phyloP scores from a whole-genome alignment of 2,888 invertebrate species.

The Lepidocyrtoides sp. region DNA sequence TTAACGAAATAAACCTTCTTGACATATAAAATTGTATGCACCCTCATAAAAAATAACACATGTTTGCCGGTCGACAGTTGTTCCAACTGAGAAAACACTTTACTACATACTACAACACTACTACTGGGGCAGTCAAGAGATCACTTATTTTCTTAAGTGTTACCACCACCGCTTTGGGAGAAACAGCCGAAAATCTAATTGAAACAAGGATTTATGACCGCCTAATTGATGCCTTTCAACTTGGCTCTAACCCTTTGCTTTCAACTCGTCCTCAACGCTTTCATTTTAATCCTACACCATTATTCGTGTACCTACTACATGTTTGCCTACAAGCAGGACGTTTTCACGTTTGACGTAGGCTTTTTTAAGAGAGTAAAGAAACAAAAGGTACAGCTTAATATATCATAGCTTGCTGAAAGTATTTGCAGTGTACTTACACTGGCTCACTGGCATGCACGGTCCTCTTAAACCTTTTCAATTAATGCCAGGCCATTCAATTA shows the following conservation, averaged over 20 bases:
- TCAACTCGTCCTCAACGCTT: slow-evolving; percentile 44
- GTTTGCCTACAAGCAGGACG: too few relatives aligned
- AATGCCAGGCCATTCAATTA: too few relatives aligned
- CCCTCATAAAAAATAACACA: slow-evolving; percentile 32
- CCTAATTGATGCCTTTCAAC: slow-evolving; percentile 85
- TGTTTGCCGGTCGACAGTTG: slow-evolving; percentile 7
- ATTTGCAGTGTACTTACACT: not conserved
- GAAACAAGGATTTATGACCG: slow-evolving; percentile 85
- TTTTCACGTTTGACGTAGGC: too few relatives aligned
- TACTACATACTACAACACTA: not conserved
- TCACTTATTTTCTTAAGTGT: slow-evolving; percentile 54
- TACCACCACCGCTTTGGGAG: slow-evolving; percentile 55
- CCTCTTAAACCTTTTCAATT: too few relatives aligned
- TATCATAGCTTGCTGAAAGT: not conserved
- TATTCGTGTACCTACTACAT: too few relatives aligned
- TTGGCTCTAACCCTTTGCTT: slow-evolving; percentile 52
- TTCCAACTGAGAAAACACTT: not conserved
- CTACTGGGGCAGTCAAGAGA: not conserved
- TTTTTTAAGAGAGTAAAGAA: too few relatives aligned
- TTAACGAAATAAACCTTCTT: slow-evolving; percentile 63
- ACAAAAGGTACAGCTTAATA: not conserved
- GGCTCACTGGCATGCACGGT: too few relatives aligned
- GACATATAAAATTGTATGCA: slow-evolving; percentile 51
- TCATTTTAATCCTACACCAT: not conserved
- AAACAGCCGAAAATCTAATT: slow-evolving; percentile 81